Conservation (phyloP, 2,888 invertebrate species). For the Lordiphosa fenestrarum region DNA sequence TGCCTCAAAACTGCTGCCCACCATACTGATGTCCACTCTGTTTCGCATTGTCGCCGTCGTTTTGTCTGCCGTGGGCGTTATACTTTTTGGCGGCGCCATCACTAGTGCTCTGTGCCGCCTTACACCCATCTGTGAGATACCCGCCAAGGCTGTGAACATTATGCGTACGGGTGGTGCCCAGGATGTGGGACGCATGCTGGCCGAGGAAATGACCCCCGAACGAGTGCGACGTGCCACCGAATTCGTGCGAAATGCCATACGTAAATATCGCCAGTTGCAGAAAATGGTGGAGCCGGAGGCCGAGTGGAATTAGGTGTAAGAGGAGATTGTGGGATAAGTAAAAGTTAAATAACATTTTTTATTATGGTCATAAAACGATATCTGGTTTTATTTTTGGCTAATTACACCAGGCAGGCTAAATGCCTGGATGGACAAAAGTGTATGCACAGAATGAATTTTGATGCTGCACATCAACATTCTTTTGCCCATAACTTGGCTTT, state of each 20-base stretch:
- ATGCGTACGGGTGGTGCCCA: slow-evolving; percentile 69
- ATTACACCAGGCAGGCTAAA: no score
- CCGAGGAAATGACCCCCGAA: slow-evolving; percentile 82
- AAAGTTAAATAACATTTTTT: no score
- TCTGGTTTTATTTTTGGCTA: no score
- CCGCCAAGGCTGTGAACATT: slow-evolving; percentile 74
- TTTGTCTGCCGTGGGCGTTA: slow-evolving; percentile 79
- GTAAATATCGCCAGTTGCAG: slow-evolving; percentile 81
- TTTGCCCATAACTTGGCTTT: no score
- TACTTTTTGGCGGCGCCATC: slow-evolving; percentile 82
- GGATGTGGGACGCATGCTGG: slow-evolving; percentile 76
- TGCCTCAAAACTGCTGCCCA: slow-evolving; percentile 64
- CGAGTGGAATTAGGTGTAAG: no score
- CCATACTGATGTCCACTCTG: slow-evolving; percentile 75
- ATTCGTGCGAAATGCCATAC: slow-evolving; percentile 82
- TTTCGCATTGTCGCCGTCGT: slow-evolving; percentile 80
- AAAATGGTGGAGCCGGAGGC: no score
- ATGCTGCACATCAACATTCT: no score
- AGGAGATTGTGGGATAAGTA: no score
- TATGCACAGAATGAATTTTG: no score
- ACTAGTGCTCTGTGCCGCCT: slow-evolving; percentile 82
- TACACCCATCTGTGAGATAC: slow-evolving; percentile 83
- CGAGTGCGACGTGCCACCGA: slow-evolving; percentile 82
- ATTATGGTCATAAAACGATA: no score
- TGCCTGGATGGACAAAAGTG: no score